Base-by-base conservation (phyloP, 2,113 vertebrate species). In the Sisor rabdophorus region DNA sequence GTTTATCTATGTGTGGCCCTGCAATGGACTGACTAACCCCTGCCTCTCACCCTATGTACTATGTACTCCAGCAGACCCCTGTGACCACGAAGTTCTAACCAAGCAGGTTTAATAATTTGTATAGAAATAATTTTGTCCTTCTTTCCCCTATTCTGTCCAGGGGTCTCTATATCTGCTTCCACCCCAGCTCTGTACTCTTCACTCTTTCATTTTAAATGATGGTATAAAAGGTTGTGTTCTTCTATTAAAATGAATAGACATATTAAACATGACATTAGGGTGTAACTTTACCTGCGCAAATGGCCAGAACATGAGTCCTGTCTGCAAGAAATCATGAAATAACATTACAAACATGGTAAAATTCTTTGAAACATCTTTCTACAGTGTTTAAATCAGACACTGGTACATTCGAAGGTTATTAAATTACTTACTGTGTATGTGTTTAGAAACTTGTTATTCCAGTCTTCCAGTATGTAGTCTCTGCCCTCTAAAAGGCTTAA, bases 241-340 rank as follows among this genome's bases (percentile, higher is more conserved):
- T n/a, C n/a, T n/a, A n/a, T n/a, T n/a, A n/a, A n/a, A n/a, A n/a
- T n/a, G n/a, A n/a, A n/a, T n/a, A 36, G 32, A 36, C 32, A 36
- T 36, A 36, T 36, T 6, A 36, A 36, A 36, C 32, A 36, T 36
- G 50, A 78, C 11, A 76, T 9, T 64, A 3, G 53, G 68, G 86
- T 78, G 68, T 55, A 83, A 19, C 44, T 20, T 93, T 91, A 97
- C 95, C 95, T 98, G 96, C 78, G 95, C 91, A 68, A 96, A 93
- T 22, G 95, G 95, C 95, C 95, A 96, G 88, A 93, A 97, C 91
- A 94, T 92, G 30, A 96, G 86, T 68, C 94, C 95, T 0, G 88
- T 93, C 95, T 97, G 90, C 84, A 93, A 88, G 79, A 90, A 64
- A 60, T 40, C 80, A 73, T 70, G 22, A 36, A 50, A 54, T 22